A percentile compares a stretch with the other conserved stretches of the same genome.
phyloP scores from a whole-genome alignment of 1,140 invertebrate genomes.

The Paramacrobiotus metropolitanus region DNA sequence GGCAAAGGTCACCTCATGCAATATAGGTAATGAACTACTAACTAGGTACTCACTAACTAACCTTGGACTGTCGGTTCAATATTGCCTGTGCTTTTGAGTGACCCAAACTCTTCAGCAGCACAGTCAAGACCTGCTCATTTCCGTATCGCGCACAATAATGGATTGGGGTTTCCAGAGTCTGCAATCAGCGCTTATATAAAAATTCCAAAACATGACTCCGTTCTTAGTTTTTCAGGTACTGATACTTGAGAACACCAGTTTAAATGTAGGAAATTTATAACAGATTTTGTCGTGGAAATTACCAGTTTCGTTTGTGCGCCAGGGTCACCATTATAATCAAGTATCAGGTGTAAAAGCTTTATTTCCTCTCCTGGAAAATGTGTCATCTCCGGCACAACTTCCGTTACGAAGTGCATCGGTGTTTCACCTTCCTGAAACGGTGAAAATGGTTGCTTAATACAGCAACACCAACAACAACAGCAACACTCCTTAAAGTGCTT shows the following conservation, averaged over 20 bases:
- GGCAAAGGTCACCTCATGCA: too few relatives aligned
- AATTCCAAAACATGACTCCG: too few relatives aligned
- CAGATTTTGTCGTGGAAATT: too few relatives aligned
- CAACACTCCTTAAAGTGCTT: background rate
- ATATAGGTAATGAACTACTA: too few relatives aligned
- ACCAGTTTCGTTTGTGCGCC: conserved; percentile 46
- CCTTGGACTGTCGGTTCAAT: conserved; percentile 63
- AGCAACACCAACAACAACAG: background rate
- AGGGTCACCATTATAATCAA: conserved; percentile 70
- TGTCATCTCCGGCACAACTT: conserved; percentile 25
- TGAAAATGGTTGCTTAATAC: background rate
- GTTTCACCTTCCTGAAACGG: conserved; percentile 74
- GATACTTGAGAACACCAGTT: too few relatives aligned
- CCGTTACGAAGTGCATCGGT: conserved; percentile 63
- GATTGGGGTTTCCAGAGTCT: conserved; percentile 71
- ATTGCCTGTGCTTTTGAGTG: conserved; percentile 65
- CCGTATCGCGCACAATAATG: conserved; percentile 82
- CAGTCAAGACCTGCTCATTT: conserved; percentile 75
- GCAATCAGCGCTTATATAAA: too few relatives aligned
- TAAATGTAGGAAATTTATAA: too few relatives aligned
- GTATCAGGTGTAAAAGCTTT: conserved; percentile 59
- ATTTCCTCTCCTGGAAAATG: conserved; percentile 48
- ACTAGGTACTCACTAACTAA: too few relatives aligned
- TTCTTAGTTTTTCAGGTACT: too few relatives aligned
- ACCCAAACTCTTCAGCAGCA: conserved; percentile 71